Evolutionary conservation across 1,140 invertebrate species (phyloP).

Genomic region (Hylaeus anthracinus): DNA sequence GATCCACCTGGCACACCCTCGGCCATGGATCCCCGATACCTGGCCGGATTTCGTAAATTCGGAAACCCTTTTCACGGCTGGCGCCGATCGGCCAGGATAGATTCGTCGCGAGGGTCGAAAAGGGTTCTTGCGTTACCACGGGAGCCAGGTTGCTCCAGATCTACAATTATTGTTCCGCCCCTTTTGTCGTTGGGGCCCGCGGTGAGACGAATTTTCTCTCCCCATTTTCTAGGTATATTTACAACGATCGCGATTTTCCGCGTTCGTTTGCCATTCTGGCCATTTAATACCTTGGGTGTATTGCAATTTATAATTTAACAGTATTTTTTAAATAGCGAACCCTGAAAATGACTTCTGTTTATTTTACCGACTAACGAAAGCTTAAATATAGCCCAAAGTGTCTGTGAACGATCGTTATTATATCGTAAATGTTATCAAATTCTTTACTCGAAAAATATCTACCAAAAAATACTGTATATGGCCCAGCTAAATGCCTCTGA

Average conservation of each 20-base stretch:
- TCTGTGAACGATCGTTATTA: too few species aligned
- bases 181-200: background rate
- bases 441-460: too few species aligned
- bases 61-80: constrained; percentile 54
- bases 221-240: background rate
- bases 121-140: constrained; percentile 47
- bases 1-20: constrained; percentile 42
- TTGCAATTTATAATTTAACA: background rate
- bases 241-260: background rate
- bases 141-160: constrained; percentile 38
- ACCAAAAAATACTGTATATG: too few species aligned
- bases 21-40: constrained; percentile 37
- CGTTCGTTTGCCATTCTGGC: background rate
- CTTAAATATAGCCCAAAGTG: too few species aligned
- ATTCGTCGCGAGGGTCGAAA: constrained; percentile 20
- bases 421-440: too few species aligned
- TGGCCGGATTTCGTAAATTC: constrained; percentile 58
- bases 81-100: constrained; percentile 25
- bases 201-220: background rate
- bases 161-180: background rate
- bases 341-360: too few species aligned
- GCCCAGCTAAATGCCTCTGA: too few species aligned
- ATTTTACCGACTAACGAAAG: too few species aligned
- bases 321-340: too few species aligned
- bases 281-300: background rate